Base-by-base conservation (phyloP, 2,113 vertebrate genomes). In the Percopsis transmontana region DNA sequence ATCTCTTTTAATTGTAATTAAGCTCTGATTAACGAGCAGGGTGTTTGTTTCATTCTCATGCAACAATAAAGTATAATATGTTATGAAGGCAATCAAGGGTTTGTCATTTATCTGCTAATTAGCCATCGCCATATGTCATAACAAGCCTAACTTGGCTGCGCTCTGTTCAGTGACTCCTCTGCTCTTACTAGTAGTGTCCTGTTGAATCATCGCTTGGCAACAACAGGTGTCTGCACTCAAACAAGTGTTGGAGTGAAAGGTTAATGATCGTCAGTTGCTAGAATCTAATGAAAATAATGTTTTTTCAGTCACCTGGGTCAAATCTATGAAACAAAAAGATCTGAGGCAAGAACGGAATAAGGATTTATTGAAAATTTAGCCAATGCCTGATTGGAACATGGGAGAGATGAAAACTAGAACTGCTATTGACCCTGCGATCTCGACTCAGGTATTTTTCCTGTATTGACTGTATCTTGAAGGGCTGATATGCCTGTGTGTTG, bases 1-100 rank as follows among this genome's bases (percentile, higher is more conserved):
- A 87, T 87, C 80, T 48, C 76, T 82, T 87, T 87, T 87, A 89
- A 88, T 85, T 88, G 85, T 87, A 88, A 89, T 88, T 88, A 89
- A 82, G 80, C 51, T 51, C 76, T 89, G 85, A 89, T 91, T 89
- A 87, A 91, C 68, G 61, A 84, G 78, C 72, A 42, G 50, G 77
- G 68, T 33, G 27, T 33, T 80, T 64, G 69, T 84, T 85, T 73
- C 67, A 77, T 80, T 84, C 79, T 85, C 76, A 76, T 80, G 77
- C 65, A 68, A 74, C 78, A 83, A 81, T 79, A 70, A 59, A 56
- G 70, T 12, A 38, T 87, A 80, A 82, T 87, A 81, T 82, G 78
- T 83, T 82, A 72, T 74, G 81, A 89, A 85, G 79, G 85, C 86
- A 86, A 80, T 87, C 79, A 70, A 56, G 68, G 79, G 55, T 78